phyloP scores from a whole-genome alignment of 2,797 vertebrate genomes.

The Rhabdomys pumilio region DNA sequence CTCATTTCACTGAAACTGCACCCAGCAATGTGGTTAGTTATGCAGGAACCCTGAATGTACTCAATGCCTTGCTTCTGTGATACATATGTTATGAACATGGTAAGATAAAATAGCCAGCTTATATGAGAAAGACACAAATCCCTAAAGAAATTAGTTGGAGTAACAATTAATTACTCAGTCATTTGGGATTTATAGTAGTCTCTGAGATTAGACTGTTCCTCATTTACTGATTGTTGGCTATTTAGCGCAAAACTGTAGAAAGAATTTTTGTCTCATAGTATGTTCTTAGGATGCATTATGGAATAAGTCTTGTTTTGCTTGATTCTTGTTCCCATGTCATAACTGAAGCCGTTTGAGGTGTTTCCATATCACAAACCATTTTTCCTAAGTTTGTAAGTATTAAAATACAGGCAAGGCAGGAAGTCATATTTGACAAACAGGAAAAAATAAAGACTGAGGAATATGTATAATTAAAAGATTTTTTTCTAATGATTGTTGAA shows the following conservation, averaged over 20 bases:
- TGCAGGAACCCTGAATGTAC: constrained; percentile 36
- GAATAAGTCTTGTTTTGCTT: not conserved
- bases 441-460: not conserved
- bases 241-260: constrained; percentile 29
- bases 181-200: not conserved
- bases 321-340: constrained; percentile 39
- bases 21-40: constrained; percentile 60
- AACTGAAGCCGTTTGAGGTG: constrained; percentile 19
- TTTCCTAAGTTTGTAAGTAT: not conserved
- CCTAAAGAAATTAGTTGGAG: constrained; percentile 59
- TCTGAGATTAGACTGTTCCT: not conserved
- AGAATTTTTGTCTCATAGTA: constrained; percentile 21
- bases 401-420: not conserved
- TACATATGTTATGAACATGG: constrained; percentile 15
- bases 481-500: constrained; percentile 12
- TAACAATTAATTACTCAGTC: constrained; percentile 15
- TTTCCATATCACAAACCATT: not conserved
- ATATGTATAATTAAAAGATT: constrained; percentile 22
- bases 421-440: constrained; percentile 35
- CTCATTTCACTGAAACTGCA: constrained; percentile 21
- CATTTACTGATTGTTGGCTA: constrained; percentile 48
- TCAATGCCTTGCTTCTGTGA: constrained; percentile 42
- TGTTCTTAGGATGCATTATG: constrained; percentile 60
- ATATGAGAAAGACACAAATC: constrained; percentile 31
- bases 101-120: constrained; percentile 49